phyloP scores from a whole-genome alignment of 2,113 vertebrate genomes.

The Amphiprion ocellaris region DNA sequence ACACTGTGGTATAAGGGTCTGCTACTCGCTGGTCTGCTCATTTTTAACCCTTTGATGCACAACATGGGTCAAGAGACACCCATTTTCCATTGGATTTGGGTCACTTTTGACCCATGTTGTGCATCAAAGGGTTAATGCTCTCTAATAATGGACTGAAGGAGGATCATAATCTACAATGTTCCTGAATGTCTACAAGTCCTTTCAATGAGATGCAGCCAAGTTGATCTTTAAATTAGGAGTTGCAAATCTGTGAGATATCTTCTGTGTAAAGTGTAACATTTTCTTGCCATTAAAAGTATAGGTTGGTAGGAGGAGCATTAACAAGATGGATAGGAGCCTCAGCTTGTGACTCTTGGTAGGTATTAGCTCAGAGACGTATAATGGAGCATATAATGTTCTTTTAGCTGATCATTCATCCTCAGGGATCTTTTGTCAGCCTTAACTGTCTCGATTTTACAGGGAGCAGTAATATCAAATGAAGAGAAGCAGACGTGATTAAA shows the following conservation, averaged over 20 bases:
- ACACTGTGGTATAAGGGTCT: not conserved
- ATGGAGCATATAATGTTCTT: conserved; percentile 60
- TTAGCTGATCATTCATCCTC: conserved; percentile 59
- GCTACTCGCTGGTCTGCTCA: not conserved
- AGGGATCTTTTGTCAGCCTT: conserved; percentile 60
- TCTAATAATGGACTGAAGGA: conserved; percentile 9
- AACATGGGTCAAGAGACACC: no score
- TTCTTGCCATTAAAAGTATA: not conserved
- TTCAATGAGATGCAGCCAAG: not conserved
- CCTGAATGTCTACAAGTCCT: conserved; percentile 14
- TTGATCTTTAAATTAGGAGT: conserved; percentile 9
- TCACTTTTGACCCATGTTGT: no score
- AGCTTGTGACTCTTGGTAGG: conserved; percentile 33
- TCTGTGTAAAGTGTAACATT: not conserved
- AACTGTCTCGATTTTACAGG: conserved; percentile 57
- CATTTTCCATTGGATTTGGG: no score
- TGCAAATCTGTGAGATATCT: conserved; percentile 12
- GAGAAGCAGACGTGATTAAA: conserved; percentile 49
- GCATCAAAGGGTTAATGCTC: not conserved
- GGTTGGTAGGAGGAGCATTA: not conserved
- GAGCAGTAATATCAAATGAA: conserved; percentile 51
- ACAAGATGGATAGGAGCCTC: conserved; percentile 22
- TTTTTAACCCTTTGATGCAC: not conserved
- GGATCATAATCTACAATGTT: not conserved
- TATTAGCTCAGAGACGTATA: conserved; percentile 54